These are phyloP conservation scores for Bungarus multicinctus DNA, from an alignment of 2,113 vertebrate genomes.

Conservation along the genomic window DNA sequence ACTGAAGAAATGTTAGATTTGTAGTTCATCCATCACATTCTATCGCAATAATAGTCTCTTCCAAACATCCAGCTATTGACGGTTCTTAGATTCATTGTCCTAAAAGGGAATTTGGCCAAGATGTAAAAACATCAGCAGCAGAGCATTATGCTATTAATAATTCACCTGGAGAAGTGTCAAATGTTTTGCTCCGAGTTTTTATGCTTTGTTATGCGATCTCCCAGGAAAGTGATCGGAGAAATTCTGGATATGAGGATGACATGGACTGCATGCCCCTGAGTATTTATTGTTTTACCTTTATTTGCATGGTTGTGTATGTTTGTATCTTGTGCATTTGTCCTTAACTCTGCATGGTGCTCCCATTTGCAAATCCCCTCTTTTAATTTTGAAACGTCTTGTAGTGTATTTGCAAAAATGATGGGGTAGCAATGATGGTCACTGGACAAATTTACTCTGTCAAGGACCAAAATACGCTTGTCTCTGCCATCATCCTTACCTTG, in stretches of 20 bases:
- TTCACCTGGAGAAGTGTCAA: conserved; percentile 34
- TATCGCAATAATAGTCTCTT: conserved; percentile 12
- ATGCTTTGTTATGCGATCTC: conserved; percentile 36
- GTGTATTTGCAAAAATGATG: not conserved
- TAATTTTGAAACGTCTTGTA: not conserved
- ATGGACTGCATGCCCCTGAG: not conserved
- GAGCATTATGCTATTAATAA: conserved; percentile 31
- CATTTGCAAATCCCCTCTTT: not conserved
- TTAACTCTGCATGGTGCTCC: not conserved
- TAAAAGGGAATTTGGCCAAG: conserved; percentile 2
- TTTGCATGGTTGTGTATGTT: not conserved
- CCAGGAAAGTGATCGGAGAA: not conserved
- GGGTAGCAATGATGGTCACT: conserved; percentile 9
- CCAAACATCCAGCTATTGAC: not conserved
- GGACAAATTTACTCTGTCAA: not conserved
- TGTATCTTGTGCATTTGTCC: conserved; percentile 22
- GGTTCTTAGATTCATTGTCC: conserved; percentile 17
- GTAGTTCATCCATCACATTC: not conserved
- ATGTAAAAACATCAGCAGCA: conserved; percentile 6
- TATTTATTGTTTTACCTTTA: not conserved
- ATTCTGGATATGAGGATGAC: not conserved
- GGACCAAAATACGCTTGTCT: not conserved
- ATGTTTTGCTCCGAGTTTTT: conserved; percentile 41
- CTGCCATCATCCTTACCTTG: not conserved
- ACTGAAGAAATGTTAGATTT: not conserved